Base-by-base conservation (phyloP, 2,113 vertebrate species). In the Vimba vimba region DNA sequence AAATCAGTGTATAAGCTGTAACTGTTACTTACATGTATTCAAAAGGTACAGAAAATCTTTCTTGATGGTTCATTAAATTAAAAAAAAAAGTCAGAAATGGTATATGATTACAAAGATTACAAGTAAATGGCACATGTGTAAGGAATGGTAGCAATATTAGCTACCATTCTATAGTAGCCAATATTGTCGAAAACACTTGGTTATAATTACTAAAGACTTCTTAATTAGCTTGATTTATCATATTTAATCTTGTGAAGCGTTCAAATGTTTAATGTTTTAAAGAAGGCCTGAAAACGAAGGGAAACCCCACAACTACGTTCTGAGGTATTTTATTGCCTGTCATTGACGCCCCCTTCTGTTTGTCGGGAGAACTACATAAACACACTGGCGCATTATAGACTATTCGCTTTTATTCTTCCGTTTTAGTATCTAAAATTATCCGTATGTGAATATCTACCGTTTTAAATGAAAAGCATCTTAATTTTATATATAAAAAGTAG, bases 301-400 rank as follows among this genome's bases (percentile, higher is more conserved):
- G 57, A 79, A 62, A 4, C 57, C 77, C 77, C 76, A 43, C 21
- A 27, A 17, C 12, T 25, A 4, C 1, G 33, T 2, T 60, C 57
- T 79, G 33, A 43, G 6, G 10, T 7, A 36, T 3, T 78, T 60
- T 43, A 4, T 39, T 21, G 55, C 21, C 57, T 62, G 59, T 89
- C 87, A 71, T 27, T 15, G 69, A 59, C 60, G 89, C 93, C 94
- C 89, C 87, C 92, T 0, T 83, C 91, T 94, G 93, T 91, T 71
- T 85, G 73, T 27, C 23, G 30, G 13, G 2, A 82, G 85, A 25
- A 45, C 1, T 90, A 74, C 83, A 75, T 39, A 45, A 62, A 78
- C 11, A 64, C 77, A 62, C 30, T 62, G 23, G 12, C 77, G 77
- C 33, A 43, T 43, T 19, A 15, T 25, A 8, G 10, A 15, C 33